Conservation (phyloP, 2,113 vertebrate genomes). For the Cyanocitta stelleri region DNA sequence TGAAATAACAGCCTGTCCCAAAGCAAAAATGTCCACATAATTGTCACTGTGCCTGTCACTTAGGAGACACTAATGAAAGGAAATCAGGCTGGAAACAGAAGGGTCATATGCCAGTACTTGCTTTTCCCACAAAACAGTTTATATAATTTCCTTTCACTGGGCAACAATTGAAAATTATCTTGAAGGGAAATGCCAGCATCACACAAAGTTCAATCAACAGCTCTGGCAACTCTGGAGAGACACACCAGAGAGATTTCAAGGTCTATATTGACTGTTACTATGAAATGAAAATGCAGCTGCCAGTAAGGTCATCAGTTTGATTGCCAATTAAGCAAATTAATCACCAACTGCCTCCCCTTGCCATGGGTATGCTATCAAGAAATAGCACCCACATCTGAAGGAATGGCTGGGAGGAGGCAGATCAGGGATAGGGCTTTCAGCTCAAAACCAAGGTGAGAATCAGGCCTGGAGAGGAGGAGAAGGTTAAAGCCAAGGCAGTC, state of each 20-base stretch:
- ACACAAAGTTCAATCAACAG: not conserved
- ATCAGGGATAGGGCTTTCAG: not conserved
- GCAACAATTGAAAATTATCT: not conserved
- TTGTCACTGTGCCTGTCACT: not conserved
- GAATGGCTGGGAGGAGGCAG: not conserved
- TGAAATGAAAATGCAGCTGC: not conserved
- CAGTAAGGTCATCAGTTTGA: not conserved
- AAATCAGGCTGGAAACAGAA: not conserved
- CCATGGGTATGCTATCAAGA: not conserved
- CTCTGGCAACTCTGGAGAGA: not conserved
- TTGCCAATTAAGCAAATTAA: not conserved
- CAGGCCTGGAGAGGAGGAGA: not conserved
- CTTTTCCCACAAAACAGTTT: not conserved
- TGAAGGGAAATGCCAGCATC: not conserved
- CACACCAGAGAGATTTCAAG: not conserved
- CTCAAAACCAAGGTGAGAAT: not conserved
- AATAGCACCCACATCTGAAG: not conserved
- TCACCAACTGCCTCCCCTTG: not conserved
- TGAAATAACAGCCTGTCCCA: not conserved
- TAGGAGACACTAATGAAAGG: not conserved
- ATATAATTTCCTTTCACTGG: not conserved
- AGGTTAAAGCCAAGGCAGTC: not conserved
- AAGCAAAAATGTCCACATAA: not conserved
- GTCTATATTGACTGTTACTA: not conserved
- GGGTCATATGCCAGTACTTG: not conserved